Evolutionary conservation across 2,797 vertebrate species (phyloP).

Genomic region (Balearica regulorum): DNA sequence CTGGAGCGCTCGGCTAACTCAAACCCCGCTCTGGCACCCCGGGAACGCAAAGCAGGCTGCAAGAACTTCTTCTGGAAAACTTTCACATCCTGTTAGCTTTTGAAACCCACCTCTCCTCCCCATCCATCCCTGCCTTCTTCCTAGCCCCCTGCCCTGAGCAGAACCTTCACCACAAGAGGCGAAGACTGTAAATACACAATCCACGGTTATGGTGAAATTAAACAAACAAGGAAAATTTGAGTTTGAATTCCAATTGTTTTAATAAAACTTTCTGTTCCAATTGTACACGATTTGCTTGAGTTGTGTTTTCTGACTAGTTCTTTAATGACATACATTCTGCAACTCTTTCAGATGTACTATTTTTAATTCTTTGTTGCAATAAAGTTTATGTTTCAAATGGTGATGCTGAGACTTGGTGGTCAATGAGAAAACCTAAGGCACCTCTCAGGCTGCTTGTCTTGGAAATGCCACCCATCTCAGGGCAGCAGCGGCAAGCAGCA

Average conservation of each 20-base stretch:
- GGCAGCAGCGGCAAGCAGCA: not conserved
- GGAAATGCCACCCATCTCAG: fast-evolving
- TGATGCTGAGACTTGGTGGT: constrained; percentile 34
- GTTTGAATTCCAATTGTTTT: constrained; percentile 72
- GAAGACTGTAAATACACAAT: constrained; percentile 82
- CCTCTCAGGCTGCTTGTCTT: not conserved
- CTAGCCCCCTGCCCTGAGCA: constrained; percentile 28
- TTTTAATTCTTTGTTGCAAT: constrained; percentile 87
- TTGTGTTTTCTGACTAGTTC: constrained; percentile 71
- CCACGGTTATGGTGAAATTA: constrained; percentile 75
- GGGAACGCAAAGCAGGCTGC: constrained; percentile 97
- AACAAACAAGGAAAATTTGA: constrained; percentile 56
- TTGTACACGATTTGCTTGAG: constrained; percentile 73
- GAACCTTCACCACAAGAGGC: constrained; percentile 68
- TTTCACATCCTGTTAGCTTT: constrained; percentile 93
- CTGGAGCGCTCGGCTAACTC: constrained; percentile 87
- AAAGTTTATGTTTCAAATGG: constrained; percentile 83
- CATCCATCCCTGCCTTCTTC: constrained; percentile 2
- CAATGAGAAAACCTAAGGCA: constrained; percentile 26
- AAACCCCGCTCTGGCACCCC: constrained; percentile 85
- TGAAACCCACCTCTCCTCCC: constrained; percentile 22
- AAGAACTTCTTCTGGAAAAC: constrained; percentile 99
- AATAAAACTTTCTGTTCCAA: constrained; percentile 76
- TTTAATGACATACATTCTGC: constrained; percentile 32
- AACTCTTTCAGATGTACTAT: constrained; percentile 72